Evolutionary conservation across 2,113 vertebrate genomes (phyloP).

Genomic region (Gymnogyps californianus): DNA sequence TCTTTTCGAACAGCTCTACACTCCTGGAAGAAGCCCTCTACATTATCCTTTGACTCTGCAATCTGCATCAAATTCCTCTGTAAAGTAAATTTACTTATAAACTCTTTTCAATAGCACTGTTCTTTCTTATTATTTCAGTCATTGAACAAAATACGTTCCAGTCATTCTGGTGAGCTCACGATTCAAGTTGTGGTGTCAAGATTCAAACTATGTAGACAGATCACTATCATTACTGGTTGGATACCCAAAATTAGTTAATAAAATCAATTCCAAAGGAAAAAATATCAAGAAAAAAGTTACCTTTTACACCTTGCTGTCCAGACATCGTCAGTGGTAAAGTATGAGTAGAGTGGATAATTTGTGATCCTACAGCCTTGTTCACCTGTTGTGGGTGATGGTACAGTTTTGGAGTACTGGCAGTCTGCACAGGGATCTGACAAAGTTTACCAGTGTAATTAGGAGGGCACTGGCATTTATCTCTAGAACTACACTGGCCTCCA

Average conservation of each 20-base stretch:
- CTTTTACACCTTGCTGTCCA: constrained; percentile 85
- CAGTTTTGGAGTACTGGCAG: constrained; percentile 67
- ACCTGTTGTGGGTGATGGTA: constrained; percentile 74
- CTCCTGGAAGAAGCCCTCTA: not conserved
- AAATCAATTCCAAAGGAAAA: not conserved
- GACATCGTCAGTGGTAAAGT: constrained; percentile 92
- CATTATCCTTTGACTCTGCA: not conserved
- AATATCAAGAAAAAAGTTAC: constrained; percentile 67
- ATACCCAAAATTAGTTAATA: not conserved
- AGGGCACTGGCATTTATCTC: constrained; percentile 96
- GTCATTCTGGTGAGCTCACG: not conserved
- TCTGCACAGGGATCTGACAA: constrained; percentile 88
- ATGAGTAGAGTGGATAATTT: constrained; percentile 91
- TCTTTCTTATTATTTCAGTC: not conserved
- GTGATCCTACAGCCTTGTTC: constrained; percentile 75
- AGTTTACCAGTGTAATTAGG: constrained; percentile 95
- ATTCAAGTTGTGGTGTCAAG: not conserved
- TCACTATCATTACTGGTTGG: not conserved
- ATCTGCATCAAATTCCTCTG: not conserved
- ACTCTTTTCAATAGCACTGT: not conserved
- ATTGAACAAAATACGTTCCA: not conserved
- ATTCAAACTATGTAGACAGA: not conserved
- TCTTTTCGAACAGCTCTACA: not conserved
- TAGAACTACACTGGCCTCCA: constrained; percentile 91
- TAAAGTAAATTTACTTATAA: not conserved